phyloP scores from a whole-genome alignment of 2,113 vertebrate genomes.

The Felis chaus region DNA sequence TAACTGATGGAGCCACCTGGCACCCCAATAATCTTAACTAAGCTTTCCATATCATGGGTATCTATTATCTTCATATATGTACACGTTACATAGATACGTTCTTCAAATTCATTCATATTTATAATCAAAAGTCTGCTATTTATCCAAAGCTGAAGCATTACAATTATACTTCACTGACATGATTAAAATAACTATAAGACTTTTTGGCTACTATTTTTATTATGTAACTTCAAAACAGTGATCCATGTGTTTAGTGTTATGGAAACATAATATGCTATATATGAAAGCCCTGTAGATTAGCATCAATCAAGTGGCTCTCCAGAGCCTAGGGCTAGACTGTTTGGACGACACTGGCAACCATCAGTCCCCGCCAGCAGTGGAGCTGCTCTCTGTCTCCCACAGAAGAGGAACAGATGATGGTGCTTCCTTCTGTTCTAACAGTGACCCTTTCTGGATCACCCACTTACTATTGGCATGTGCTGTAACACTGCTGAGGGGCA shows the following conservation, averaged over 20 bases:
- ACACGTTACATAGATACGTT: not conserved
- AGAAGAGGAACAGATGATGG: not conserved
- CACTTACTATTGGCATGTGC: not conserved
- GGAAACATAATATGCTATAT: not conserved
- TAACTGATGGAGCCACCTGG: too few species aligned
- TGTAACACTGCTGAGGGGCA: not conserved
- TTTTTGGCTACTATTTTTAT: constrained; percentile 14
- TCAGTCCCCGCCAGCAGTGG: not conserved
- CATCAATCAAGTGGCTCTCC: not conserved
- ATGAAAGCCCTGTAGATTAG: not conserved
- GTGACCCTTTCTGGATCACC: not conserved
- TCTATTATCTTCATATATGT: not conserved
- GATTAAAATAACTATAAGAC: not conserved
- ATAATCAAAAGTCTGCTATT: not conserved
- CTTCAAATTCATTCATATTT: not conserved
- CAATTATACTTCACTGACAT: not conserved
- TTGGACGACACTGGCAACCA: not conserved
- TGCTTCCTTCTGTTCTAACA: not conserved
- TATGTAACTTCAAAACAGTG: not conserved
- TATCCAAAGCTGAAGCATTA: constrained; percentile 7
- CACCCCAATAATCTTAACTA: not conserved
- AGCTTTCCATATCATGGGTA: not conserved
- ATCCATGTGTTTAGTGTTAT: not conserved
- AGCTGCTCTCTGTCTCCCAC: not conserved
- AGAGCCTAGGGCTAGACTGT: not conserved